Conservation (phyloP, 92 coral and sea anemone species). For the Paragorgia papillata region DNA sequence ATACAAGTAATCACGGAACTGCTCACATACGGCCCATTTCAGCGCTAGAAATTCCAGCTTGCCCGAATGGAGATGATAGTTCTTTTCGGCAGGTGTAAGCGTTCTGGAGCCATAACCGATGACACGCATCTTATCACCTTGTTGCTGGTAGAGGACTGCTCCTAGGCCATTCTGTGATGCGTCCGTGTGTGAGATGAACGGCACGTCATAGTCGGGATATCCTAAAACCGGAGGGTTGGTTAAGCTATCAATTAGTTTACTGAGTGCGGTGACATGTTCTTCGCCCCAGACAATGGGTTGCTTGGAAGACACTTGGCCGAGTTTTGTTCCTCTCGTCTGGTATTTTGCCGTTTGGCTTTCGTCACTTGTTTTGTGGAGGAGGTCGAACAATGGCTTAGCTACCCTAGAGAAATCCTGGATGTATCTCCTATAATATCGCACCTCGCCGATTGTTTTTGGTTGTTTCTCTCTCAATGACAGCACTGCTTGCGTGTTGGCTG, state of each 20-base stretch:
- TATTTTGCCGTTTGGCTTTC: not conserved
- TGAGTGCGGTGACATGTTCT: conserved; percentile 45
- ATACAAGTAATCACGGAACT: conserved; percentile 54
- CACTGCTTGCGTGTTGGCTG: not conserved
- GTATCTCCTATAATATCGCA: not conserved
- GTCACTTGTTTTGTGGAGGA: not conserved
- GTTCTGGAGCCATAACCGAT: conserved; percentile 39
- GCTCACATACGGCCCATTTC: conserved; percentile 56
- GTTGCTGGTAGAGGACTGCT: conserved; percentile 42
- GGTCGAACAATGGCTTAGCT: conserved; percentile 15
- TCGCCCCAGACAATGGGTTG: conserved; percentile 52
- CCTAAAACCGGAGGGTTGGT: conserved; percentile 54
- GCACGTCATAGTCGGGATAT: conserved; percentile 54
- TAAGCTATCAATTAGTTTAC: conserved; percentile 46
- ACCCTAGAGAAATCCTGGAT: conserved; percentile 11
- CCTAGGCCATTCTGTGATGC: conserved; percentile 57
- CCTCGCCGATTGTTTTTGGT: too few relatives aligned
- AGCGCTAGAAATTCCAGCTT: conserved; percentile 53
- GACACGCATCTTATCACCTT: conserved; percentile 26
- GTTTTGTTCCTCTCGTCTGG: not conserved
- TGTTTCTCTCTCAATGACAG: too few relatives aligned
- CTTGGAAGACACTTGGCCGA: conserved; percentile 42
- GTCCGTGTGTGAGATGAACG: conserved; percentile 37
- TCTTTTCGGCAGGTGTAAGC: conserved; percentile 49
- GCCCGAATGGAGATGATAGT: conserved; percentile 46